Base-by-base conservation (phyloP, 2,797 vertebrate species). In the Cheirogaleus major region DNA sequence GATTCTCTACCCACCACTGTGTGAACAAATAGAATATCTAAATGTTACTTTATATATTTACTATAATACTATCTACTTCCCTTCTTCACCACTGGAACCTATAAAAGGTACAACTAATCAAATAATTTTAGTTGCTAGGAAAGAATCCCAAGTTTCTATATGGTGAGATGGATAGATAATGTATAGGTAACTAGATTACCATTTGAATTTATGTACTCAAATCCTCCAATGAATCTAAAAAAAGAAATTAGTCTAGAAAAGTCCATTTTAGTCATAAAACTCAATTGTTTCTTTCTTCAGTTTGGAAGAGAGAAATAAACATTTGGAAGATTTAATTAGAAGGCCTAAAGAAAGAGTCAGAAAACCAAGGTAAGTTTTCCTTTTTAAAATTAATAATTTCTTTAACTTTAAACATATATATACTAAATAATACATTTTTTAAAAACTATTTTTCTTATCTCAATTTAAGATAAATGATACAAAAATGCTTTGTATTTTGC, bases 251-350 rank as follows among this genome's bases (percentile, higher is more conserved):
- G 15, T 57, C 52, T 94, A 80, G 35, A 72, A 85, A 92, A 92
- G 41, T 70, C 27, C 10, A 32, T 80, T 95, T 83, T 57, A 88
- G 4, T 89, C n/a, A 81, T 80, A 75, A 70, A 83, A 65, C 78
- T 59, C 69, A 78, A 67, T 88, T 95, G 15, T 83, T 97, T 97
- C 45, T 93, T 95, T 55, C 59, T 96, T 93, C 73, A 98, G 97
- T 95, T 96, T 98, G 72, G 97, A 98, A 96, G 92, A 97, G 70
- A 98, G 97, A 96, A 98, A 98, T 82, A 97, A 96, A 84, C 69
- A 92, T 86, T 90, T 98, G 89, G 97, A 98, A 96, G 95, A 96
- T 88, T 94, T 98, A 89, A 91, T 98, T 83, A 97, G 88, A 91
- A 97, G 27, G 63, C 94, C 95, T 78, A 95, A 43, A 93, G 87